Base-by-base conservation (phyloP, 2,888 invertebrate genomes). In the Callyntrura guangdongensis region DNA sequence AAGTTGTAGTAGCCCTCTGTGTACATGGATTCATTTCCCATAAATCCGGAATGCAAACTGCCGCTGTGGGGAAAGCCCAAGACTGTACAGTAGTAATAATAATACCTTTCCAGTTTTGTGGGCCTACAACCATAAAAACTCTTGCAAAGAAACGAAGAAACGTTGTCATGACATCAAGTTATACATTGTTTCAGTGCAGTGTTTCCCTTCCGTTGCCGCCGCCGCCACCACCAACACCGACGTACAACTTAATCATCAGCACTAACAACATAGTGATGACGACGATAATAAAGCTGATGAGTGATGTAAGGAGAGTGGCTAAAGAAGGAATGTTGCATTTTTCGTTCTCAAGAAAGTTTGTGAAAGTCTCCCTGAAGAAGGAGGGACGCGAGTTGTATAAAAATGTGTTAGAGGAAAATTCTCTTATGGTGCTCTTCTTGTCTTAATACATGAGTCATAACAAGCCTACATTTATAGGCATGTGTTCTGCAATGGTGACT, bases 1-100 rank as follows among this genome's bases (percentile, higher is more conserved):
- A 36, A 36, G 3, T 36, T 36, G 36, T 36, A 36, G 36, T 36
- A 36, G 36, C 22, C 36, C 36, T 77, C 47, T 69, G 20, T 83
- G 59, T 74, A 74, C 74, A 59, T 72, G 74, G 83, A 74, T 88
- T 88, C 88, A 72, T 74, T 88, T 88, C 45, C 88, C 83, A 85
- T 90, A 90, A 86, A 86, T 86, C 90, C 86, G 82, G 82, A 82
- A 90, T 86, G 82, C 74, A 90, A 90, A 82, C 72, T 86, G 47
- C 45, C 12, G 45, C 45, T 53, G 77, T 22, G 36, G 74, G 49
- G 77, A 85, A 81, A 81, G 53, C 82, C 85, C 82, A 64, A 82
- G 79, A 82, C 47, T 17, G 69, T 25, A 81, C 17, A 25, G 64
- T 67, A 67, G 14, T 45, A 72, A 85, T 85, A 85, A 85, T 85